These are phyloP conservation scores for Otis tarda DNA, from an alignment of 2,113 vertebrate genomes.

Conservation along the genomic window DNA sequence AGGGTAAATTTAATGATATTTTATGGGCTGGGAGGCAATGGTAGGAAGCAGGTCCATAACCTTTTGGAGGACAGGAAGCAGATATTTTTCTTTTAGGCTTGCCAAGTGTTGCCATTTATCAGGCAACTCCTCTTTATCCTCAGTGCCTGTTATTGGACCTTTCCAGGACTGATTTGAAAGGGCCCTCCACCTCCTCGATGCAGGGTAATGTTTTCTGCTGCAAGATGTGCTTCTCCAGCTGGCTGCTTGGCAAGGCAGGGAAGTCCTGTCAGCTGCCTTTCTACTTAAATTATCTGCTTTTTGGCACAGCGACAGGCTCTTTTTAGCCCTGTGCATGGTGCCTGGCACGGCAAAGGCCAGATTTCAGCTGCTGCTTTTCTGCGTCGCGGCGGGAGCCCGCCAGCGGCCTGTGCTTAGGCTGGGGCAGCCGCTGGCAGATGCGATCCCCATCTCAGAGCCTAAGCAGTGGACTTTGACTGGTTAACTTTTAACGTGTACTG, in stretches of 20 bases:
- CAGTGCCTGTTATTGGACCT: neutral
- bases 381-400: neutral
- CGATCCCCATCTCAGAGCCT: rapidly evolving
- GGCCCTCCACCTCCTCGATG: neutral
- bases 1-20: neutral
- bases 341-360: neutral
- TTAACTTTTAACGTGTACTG: neutral
- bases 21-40: neutral
- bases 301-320: neutral
- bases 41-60: neutral
- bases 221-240: neutral
- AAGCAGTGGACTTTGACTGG: neutral
- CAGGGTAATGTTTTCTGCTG: neutral
- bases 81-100: neutral
- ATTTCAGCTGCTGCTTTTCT: neutral
- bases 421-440: neutral
- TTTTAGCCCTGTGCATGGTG: neutral
- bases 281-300: neutral
- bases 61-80: neutral
- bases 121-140: neutral
- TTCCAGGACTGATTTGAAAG: neutral
- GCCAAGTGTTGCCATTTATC: neutral
- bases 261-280: neutral
- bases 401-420: neutral
- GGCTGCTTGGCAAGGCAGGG: neutral